Conservation (phyloP, 2,888 invertebrate species). For the Neelides folsomi region DNA sequence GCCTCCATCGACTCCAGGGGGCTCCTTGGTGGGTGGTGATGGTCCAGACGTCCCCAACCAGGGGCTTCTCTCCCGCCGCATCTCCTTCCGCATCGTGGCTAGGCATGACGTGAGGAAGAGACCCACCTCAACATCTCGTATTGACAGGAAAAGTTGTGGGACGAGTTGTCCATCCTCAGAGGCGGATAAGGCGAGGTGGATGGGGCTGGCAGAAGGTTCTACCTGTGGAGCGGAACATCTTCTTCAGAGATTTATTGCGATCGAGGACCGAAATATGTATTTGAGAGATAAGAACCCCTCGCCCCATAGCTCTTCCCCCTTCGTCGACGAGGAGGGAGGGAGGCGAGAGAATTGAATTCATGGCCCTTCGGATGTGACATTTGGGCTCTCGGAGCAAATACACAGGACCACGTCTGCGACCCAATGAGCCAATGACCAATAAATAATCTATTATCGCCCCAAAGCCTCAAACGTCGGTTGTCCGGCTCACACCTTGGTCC, state of each 20-base stretch:
- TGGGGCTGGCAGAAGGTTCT: conserved; percentile 1
- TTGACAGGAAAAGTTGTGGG: conserved; percentile 24
- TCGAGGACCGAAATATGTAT: conserved; percentile 10
- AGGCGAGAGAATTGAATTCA: not conserved
- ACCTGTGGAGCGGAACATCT: conserved; percentile 21
- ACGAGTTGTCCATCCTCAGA: conserved; percentile 22
- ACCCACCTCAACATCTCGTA: conserved; percentile 14
- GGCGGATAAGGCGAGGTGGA: not conserved
- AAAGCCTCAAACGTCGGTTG: conserved; percentile 13
- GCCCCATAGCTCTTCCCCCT: not conserved
- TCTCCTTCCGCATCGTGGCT: no score
- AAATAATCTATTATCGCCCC: conserved; percentile 3
- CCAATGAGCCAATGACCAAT: no score
- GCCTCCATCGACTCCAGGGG: conserved; percentile 33
- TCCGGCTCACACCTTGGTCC: conserved; percentile 15
- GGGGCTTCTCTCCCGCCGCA: not conserved
- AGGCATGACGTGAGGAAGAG: not conserved
- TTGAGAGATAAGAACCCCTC: conserved; percentile 3
- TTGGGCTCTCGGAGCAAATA: not conserved
- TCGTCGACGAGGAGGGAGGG: not conserved
- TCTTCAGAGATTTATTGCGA: conserved; percentile 16
- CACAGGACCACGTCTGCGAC: not conserved
- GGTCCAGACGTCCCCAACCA: conserved; percentile 4
- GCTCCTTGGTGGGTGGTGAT: conserved; percentile 33
- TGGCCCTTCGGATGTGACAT: not conserved